These are phyloP conservation scores for Sciurus vulgaris DNA, from an alignment of 2,797 vertebrate species.

Conservation along the genomic window DNA sequence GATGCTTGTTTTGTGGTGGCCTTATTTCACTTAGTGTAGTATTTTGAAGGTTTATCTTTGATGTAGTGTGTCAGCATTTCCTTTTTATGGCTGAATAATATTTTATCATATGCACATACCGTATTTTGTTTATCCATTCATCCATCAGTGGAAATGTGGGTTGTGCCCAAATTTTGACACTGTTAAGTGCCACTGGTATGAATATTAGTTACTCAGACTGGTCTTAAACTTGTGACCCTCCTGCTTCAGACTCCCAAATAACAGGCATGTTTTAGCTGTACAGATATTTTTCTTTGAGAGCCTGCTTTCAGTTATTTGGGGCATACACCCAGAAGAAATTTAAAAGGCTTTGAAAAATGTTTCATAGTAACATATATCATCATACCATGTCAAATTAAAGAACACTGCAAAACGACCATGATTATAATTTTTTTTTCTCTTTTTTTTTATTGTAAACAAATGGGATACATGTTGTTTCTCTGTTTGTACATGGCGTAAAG, in stretches of 20 bases:
- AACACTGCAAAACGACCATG: neutral
- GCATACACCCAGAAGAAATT: neutral
- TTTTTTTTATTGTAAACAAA: too few relatives aligned
- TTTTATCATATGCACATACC: neutral
- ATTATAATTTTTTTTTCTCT: slow-evolving; percentile 28
- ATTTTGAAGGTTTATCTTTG: neutral
- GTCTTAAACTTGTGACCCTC: too few relatives aligned
- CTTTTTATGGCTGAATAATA: neutral
- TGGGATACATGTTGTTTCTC: too few relatives aligned
- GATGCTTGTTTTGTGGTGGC: neutral
- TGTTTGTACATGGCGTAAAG: too few relatives aligned
- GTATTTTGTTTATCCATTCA: neutral
- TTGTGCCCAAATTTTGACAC: neutral
- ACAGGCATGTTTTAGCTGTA: neutral
- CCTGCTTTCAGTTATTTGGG: neutral
- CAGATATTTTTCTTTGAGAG: neutral
- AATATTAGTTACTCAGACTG: neutral
- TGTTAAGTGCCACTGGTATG: neutral
- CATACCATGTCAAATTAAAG: neutral
- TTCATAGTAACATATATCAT: slow-evolving; percentile 26
- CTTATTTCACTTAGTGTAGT: neutral
- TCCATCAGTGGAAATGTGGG: neutral
- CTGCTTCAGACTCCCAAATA: too few relatives aligned
- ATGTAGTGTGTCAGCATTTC: neutral
- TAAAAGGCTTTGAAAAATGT: neutral